A percentile compares a stretch with the other conserved stretches of the same genome.
phyloP scores from a whole-genome alignment of 2,797 vertebrate genomes.

The Lepilemur septentrionalis region DNA sequence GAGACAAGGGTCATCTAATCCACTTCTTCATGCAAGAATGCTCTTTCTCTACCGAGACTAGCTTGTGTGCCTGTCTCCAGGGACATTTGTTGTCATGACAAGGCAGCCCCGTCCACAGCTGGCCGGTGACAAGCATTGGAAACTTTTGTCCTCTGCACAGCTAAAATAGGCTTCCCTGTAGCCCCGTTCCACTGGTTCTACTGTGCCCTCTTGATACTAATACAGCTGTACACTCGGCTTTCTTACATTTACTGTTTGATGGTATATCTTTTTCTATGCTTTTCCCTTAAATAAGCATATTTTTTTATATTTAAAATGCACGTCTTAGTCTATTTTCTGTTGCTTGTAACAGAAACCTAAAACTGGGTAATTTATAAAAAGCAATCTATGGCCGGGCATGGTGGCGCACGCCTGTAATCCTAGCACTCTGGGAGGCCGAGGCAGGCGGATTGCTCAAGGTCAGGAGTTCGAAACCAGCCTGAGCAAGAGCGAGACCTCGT shows the following conservation, averaged over 20 bases:
- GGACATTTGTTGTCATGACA: not conserved
- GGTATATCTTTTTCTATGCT: not conserved
- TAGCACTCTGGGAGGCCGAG: no score
- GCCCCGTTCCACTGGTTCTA: not conserved
- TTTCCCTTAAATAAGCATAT: not conserved
- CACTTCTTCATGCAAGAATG: not conserved
- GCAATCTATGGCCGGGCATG: accelerated
- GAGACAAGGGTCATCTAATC: not conserved
- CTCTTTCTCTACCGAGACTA: not conserved
- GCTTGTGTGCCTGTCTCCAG: not conserved
- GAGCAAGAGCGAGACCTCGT: no score
- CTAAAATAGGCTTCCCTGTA: not conserved
- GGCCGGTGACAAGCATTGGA: not conserved
- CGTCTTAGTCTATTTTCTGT: not conserved
- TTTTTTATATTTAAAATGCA: not conserved
- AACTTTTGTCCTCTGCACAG: not conserved
- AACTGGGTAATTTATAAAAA: not conserved
- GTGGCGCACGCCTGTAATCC: no score
- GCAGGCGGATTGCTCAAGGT: no score
- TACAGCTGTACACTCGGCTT: not conserved
- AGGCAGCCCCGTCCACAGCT: not conserved
- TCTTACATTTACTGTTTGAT: not conserved
- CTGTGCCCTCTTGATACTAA: not conserved
- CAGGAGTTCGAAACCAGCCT: no score
- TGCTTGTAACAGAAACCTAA: not conserved